Percentiles rank a stretch among this genome's conserved stretches.
These are phyloP conservation scores for Pammene fasciana DNA, from an alignment of 2,888 invertebrate genomes.

Conservation along the genomic window DNA sequence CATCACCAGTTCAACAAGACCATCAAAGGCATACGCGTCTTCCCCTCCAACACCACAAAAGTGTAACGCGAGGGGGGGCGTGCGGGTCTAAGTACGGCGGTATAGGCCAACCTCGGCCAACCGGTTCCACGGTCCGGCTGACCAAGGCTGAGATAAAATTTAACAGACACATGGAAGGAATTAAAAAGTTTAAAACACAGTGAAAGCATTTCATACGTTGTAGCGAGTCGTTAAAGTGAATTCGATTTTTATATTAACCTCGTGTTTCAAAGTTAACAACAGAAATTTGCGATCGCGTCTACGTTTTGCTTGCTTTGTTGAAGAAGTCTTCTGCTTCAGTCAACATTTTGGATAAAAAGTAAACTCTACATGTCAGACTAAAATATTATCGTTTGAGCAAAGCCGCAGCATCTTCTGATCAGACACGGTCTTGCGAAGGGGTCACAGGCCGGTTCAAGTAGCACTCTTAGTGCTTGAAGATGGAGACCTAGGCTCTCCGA, in stretches of 20 bases:
- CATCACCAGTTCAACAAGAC: conserved; percentile 48
- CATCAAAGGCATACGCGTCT: conserved; percentile 16
- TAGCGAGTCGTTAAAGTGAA: conserved; percentile 26
- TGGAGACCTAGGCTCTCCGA: too few relatives aligned
- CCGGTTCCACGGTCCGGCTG: conserved; percentile 69
- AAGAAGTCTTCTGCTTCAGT: too few relatives aligned
- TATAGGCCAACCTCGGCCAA: conserved; percentile 62
- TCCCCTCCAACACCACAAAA: conserved; percentile 9
- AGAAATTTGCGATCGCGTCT: too few relatives aligned
- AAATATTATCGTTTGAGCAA: too few relatives aligned
- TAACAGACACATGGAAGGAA: conserved; percentile 37
- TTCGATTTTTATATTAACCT: conserved; percentile 24
- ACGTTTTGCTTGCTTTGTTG: too few relatives aligned
- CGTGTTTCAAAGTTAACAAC: conserved; percentile 28
- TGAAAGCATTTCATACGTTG: conserved; percentile 30
- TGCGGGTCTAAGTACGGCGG: conserved; percentile 47
- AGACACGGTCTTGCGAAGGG: too few relatives aligned
- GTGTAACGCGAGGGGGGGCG: conserved; percentile 12
- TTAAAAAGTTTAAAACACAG: conserved; percentile 34
- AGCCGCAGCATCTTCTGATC: too few relatives aligned
- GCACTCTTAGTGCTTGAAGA: too few relatives aligned
- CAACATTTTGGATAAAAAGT: too few relatives aligned
- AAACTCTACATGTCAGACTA: too few relatives aligned
- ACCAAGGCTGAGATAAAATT: conserved; percentile 64
- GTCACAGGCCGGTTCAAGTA: too few relatives aligned